Base-by-base conservation (phyloP, 1,140 invertebrate species). In the Muscidifurax raptorellus region DNA sequence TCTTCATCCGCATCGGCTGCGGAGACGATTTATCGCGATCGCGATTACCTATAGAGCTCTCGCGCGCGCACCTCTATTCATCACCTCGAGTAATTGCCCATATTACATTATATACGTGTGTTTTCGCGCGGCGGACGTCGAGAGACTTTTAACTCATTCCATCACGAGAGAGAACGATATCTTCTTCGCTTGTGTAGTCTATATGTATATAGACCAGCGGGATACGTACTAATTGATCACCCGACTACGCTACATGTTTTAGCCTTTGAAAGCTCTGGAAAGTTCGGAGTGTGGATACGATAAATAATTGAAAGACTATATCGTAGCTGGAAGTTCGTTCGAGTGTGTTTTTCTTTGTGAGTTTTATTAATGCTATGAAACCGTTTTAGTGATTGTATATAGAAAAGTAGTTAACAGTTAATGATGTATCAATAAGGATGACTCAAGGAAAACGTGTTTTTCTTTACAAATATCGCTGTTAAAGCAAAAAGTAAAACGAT, bases 51-150 rank as follows among this genome's bases (percentile, higher is more conserved):
- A 40, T 6, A 40, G 36, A 6, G 5, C 47, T 59, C 18, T n/a
- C 6, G 13, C 7, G 15, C 15, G 15, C 52, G 22, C 30, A 64
- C 80, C 82, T 69, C 87, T 85, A 90, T 90, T 90, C 85, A 90
- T 90, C 88, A 87, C 80, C 74, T 77, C 71, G 85, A 86, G 86
- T 87, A 90, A 90, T 89, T 88, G 86, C 83, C 80, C 80, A 82
- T 52, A 87, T 90, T 88, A 85, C 86, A 86, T 90, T 88, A 86
- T 87, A 86, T 18, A 64, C 30, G 47, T 64, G 76, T 67, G 66
- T 64, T 82, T 82, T 75, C 71, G 22, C 13, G 71, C 30, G 13
- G 67, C n/a, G n/a, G 12, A 32, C 69, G 25, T 32, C 69, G 13
- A n/a, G n/a, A n/a, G 15, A 22, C 40, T 59, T 18, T 64, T 80